A percentile compares a stretch with the other conserved stretches of the same genome.
Conservation (phyloP, 1,140 invertebrate species). For the Maconellicoccus hirsutus region DNA sequence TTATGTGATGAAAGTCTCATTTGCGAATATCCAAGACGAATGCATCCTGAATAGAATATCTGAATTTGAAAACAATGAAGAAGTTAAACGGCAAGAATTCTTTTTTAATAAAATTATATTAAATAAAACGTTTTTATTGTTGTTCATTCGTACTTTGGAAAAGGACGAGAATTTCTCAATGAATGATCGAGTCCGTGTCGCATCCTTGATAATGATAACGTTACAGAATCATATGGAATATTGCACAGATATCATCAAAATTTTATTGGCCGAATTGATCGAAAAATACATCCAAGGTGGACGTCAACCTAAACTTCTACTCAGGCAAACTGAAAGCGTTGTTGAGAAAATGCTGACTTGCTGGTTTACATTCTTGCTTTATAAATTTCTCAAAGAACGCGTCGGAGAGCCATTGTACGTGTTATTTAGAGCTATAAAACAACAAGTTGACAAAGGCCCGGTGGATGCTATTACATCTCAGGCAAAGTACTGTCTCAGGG, state of each 20-base stretch:
- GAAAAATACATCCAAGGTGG: slow-evolving; percentile 97
- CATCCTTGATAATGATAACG: slow-evolving; percentile 98
- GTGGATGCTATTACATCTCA: slow-evolving; percentile 97
- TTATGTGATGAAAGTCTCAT: slow-evolving; percentile 97
- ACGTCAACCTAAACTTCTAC: slow-evolving; percentile 91
- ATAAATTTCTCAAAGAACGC: slow-evolving; percentile 92
- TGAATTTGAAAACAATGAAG: slow-evolving; percentile 79
- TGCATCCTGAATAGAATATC: slow-evolving; percentile 85
- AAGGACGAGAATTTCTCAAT: slow-evolving; percentile 87
- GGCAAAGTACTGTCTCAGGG: slow-evolving; percentile 92
- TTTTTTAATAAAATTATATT: slow-evolving; percentile 94
- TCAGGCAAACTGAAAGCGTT: slow-evolving; percentile 92
- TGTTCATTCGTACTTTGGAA: slow-evolving; percentile 95
- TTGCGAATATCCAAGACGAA: slow-evolving; percentile 90
- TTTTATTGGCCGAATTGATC: slow-evolving; percentile 88
- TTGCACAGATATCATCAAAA: slow-evolving; percentile 98
- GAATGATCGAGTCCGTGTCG: slow-evolving; percentile 89
- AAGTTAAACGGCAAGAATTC: slow-evolving; percentile 78
- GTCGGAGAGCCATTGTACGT: slow-evolving; percentile 95
- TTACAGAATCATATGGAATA: slow-evolving; percentile 98
- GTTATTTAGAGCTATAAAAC: slow-evolving; percentile 96
- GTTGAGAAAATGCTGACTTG: slow-evolving; percentile 98
- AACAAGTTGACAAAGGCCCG: slow-evolving; percentile 98
- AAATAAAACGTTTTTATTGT: slow-evolving; percentile 93
- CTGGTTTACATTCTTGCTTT: slow-evolving; percentile 97